Evolutionary conservation across 2,797 vertebrate species (phyloP), one percentile per base, ranked within the genome.

Genomic region (Rallus crepitans): DNA sequence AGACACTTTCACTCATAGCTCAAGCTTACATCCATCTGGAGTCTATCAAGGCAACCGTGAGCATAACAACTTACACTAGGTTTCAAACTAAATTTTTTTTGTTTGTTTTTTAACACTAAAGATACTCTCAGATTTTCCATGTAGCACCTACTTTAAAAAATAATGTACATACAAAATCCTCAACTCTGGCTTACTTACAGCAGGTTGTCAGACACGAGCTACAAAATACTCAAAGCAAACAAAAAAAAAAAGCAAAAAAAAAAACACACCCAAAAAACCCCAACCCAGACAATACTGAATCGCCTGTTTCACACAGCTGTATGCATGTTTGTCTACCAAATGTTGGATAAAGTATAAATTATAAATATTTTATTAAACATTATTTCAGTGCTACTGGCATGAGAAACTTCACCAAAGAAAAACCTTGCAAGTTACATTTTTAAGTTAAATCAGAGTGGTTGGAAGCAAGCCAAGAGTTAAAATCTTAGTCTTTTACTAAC

Each of bases 1-100:
- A 99, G 99, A 99, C 98, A 98, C 98, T 98, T 98, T 98, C 98
- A 98, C 98, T 98, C 98, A 93, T 47, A 96, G 96, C 96, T 96
- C 97, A 97, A 92, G 97, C 98, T 97, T 98, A 96, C 97, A 94
- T 97, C 98, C 99, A 99, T 99, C 99, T 99, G 99, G 99, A 99
- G 98, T 98, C 98, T 98, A 99, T 99, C 99, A 99, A 98, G 98
- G 97, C 96, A 96, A 89, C 97, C 40, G 28, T 97, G 97, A 98
- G 98, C 21, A 33, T 97, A 98, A 98, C 98, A 98, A 98, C 98
- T 98, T 98, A 96, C 98, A 98, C 98, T 95, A 95, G 64, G 85
- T 94, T 96, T 97, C 96, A 94, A 95, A 97, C 93, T 93, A 90
- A 45, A 19, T 77, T 97, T 96, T 96, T 79, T 60, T 56, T 94